These are phyloP conservation scores for Oedothorax gibbosus DNA, from an alignment of 1,140 invertebrate species.

Conservation along the genomic window DNA sequence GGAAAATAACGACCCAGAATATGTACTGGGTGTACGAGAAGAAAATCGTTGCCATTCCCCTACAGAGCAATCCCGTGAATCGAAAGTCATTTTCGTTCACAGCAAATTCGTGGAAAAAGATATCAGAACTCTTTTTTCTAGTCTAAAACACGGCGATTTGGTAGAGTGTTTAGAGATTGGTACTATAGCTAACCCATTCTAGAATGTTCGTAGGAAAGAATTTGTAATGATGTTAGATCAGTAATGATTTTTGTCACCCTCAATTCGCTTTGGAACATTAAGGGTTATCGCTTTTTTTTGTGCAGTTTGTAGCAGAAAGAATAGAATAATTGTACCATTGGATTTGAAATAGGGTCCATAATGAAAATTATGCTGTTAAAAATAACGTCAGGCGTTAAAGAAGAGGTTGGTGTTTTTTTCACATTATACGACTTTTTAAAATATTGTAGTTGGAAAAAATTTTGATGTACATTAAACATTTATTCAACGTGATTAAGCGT, in stretches of 20 bases:
- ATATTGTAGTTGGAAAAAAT: no score
- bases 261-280: constrained; percentile 1
- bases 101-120: background rate
- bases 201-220: background rate
- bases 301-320: no score
- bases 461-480: no score
- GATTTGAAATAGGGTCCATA: no score
- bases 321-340: no score
- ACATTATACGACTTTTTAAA: no score
- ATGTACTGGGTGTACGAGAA: background rate
- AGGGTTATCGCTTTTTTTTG: background rate
- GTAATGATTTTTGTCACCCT: background rate
- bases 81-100: constrained; percentile 25
- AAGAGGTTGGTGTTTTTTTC: no score
- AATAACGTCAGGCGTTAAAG: no score
- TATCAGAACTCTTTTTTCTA: background rate
- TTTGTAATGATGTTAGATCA: background rate
- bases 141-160: background rate
- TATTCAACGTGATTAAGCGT: no score
- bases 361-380: no score
- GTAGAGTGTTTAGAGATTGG: background rate
- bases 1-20: constrained; percentile 20
- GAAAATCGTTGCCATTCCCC: constrained; percentile 11
- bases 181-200: background rate
- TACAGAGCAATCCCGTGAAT: constrained; percentile 17